Evolutionary conservation across 2,888 invertebrate genomes (phyloP), one percentile per base, ranked within the genome.

Genomic region (Homarus gammarus): DNA sequence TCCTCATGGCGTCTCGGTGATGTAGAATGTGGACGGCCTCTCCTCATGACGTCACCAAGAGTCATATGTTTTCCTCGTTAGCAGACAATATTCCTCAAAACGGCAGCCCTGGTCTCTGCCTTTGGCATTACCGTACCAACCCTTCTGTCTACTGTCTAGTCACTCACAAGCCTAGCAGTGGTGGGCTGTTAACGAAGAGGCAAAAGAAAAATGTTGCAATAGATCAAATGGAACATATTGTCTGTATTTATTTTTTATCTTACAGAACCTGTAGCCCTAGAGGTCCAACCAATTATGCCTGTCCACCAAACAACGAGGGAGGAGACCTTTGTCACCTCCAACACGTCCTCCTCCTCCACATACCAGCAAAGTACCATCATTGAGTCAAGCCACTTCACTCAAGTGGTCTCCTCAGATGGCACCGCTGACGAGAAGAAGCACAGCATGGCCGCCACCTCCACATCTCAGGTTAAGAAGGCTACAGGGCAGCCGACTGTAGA

Each of bases 401-500:
- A 77, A 72, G 83, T 88, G 33, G 68, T 83, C 64, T 61, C 77
- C 31, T 82, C 82, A 10, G 88, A 83, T 75, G 88, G 86, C 27
- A 72, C 56, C 15, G 18, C 73, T n/a, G 88, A 81, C 18, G 83
- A 88, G 36, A 88, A 86, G 51, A 73, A 51, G 15, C 87, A 87
- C 36, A 83, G 64, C 61, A 82, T 68, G 68, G 51, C 87, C 56
- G 51, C 90, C 38, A 49, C 90, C 33, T 33, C 90, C 27, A 68
- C 90, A 12, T 87, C 87, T 15, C 87, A 87, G 33, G 87, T 87
- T 33, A 64, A 84, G 44, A 78, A 40, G 56, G 86, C 82, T 38
- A 70, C 90, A 33, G 90, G 90, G 27, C 87, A 90, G 83, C 90
- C 90, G 15, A 73, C 82, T 27, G 78, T 87, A 10, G 90, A 90